Percentiles rank a stretch among this genome's conserved stretches.
Evolutionary conservation across 2,797 vertebrate genomes (phyloP).

Genomic region (Melanotaenia nigrans): DNA sequence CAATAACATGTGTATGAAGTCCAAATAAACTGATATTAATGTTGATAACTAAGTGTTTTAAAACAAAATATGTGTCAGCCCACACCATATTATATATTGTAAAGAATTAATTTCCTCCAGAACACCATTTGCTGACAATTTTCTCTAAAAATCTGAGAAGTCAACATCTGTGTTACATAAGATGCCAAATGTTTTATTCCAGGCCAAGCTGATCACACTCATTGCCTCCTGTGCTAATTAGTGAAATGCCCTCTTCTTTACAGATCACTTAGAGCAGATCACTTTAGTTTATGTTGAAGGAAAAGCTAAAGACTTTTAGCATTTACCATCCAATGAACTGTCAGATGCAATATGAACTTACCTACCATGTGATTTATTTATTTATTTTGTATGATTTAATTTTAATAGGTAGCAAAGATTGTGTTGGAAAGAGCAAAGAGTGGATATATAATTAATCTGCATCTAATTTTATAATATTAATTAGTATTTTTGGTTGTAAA

Average conservation of each 20-base stretch:
- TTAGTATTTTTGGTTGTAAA: slow-evolving; percentile 30
- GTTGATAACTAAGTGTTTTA: neutral
- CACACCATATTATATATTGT: too few relatives aligned
- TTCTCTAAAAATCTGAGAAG: slow-evolving; percentile 5
- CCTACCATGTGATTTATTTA: neutral
- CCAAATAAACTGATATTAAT: neutral
- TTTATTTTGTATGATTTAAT: neutral
- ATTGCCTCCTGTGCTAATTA: slow-evolving; percentile 21
- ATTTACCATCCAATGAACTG: neutral
- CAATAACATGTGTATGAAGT: neutral
- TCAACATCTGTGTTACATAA: slow-evolving; percentile 13
- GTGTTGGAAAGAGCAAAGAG: slow-evolving; percentile 17
- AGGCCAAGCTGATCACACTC: neutral
- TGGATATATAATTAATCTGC: slow-evolving; percentile 24
- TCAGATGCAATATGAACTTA: neutral
- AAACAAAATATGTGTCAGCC: neutral
- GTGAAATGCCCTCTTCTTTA: slow-evolving; percentile 32
- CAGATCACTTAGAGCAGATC: slow-evolving; percentile 13
- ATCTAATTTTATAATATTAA: slow-evolving; percentile 39
- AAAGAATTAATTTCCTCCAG: neutral
- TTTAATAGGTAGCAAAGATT: slow-evolving; percentile 27
- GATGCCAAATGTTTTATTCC: slow-evolving; percentile 18
- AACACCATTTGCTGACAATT: slow-evolving; percentile 3
- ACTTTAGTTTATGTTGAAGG: slow-evolving; percentile 4
- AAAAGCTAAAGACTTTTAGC: slow-evolving; percentile 15